A percentile compares a stretch with the other conserved stretches of the same genome.
phyloP scores from a whole-genome alignment of 2,888 invertebrate species.

The Scrobipalpa atriplicella region DNA sequence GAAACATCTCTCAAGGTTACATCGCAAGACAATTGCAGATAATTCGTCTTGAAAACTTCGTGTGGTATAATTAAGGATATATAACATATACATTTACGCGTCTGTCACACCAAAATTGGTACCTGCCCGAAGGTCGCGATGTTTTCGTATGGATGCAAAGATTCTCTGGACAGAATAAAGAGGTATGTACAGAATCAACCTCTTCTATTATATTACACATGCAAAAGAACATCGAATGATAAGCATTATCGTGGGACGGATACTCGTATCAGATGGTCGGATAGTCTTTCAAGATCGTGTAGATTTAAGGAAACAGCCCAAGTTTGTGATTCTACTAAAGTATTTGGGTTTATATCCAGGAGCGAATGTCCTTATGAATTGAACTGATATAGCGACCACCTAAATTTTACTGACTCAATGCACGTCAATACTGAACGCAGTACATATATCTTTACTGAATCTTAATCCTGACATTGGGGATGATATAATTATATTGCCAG shows the following conservation, averaged over 20 bases:
- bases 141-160: conserved; percentile 9
- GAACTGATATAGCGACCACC: no score
- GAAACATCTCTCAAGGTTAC: conserved; percentile 3
- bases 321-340: no score
- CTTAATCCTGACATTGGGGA: conserved; percentile 1
- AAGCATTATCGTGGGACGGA: no score
- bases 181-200: conserved; percentile 6
- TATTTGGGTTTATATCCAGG: no score
- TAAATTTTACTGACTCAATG: no score
- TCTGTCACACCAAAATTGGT: conserved; percentile 27
- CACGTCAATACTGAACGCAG: background rate
- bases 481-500: conserved; percentile 24
- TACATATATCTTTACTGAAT: background rate
- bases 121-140: conserved; percentile 16
- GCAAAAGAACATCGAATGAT: no score
- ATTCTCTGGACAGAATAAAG: background rate
- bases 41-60: conserved; percentile 16
- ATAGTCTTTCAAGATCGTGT: no score
- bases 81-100: conserved; percentile 23
- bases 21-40: conserved; percentile 16
- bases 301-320: no score
- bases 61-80: conserved; percentile 20
- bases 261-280: no score
- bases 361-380: no score
- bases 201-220: background rate